Percentiles rank a stretch among this genome's conserved stretches.
Conservation (phyloP, 2,888 invertebrate species). For the Synergus gifuensis region DNA sequence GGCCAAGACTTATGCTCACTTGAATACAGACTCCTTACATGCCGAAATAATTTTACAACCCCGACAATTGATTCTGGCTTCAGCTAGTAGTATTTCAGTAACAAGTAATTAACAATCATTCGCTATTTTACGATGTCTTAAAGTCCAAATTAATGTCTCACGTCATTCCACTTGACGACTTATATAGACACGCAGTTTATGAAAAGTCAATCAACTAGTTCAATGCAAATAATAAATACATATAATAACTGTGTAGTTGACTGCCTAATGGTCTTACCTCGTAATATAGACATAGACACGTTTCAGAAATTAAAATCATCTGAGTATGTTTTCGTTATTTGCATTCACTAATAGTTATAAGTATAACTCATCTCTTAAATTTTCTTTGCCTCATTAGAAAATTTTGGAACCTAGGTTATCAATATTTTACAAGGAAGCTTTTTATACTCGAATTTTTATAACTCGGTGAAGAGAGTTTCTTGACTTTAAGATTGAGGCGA, state of each 20-base stretch:
- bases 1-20: neutral
- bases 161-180: slow-evolving; percentile 4
- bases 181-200: neutral
- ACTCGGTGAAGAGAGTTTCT: neutral
- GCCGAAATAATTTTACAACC: neutral
- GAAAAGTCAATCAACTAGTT: neutral
- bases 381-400: neutral
- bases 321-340: neutral
- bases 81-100: neutral
- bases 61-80: slow-evolving; percentile 28
- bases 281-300: neutral
- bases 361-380: neutral
- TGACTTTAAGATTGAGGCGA: neutral
- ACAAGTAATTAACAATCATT: neutral
- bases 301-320: neutral
- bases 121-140: neutral
- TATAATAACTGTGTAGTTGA: slow-evolving; percentile 10
- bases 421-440: neutral
- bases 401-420: neutral
- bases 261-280: neutral
- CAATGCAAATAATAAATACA: slow-evolving; percentile 19
- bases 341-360: neutral
- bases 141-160: neutral
- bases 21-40: neutral
- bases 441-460: neutral